Evolutionary conservation across 2,797 vertebrate species (phyloP).

Genomic region (Anisognathus igniventris): DNA sequence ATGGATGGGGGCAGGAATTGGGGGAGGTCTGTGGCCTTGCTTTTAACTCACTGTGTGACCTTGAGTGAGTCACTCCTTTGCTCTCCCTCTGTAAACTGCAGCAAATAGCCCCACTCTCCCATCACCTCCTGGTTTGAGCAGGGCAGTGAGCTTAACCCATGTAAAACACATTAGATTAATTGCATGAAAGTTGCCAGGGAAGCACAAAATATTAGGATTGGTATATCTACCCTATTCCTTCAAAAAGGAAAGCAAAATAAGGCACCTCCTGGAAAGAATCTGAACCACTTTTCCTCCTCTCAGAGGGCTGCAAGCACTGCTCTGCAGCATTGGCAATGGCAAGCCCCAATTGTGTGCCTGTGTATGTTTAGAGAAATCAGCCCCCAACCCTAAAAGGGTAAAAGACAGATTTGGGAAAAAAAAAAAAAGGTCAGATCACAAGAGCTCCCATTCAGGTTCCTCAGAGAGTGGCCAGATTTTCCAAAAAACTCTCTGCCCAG

Average conservation of each 20-base stretch:
- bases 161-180: background rate
- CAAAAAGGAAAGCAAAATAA: background rate
- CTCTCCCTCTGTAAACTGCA: background rate
- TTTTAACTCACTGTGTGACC: slow-evolving; percentile 44
- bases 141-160: background rate
- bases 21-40: background rate
- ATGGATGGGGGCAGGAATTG: background rate
- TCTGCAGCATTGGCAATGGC: background rate
- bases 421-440: background rate
- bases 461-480: background rate
- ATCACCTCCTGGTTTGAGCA: background rate
- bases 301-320: background rate
- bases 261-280: background rate
- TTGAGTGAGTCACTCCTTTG: slow-evolving; percentile 2
- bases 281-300: background rate
- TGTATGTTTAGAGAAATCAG: background rate
- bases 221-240: background rate
- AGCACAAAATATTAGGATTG: background rate
- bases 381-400: background rate
- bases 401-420: background rate
- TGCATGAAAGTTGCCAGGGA: background rate
- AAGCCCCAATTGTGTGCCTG: background rate
- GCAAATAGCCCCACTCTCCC: background rate
- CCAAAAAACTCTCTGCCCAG: background rate
- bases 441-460: background rate